Percentiles rank a stretch among this genome's conserved stretches.
Conservation (phyloP, 2,888 invertebrate species). For the Erannis defoliaria region DNA sequence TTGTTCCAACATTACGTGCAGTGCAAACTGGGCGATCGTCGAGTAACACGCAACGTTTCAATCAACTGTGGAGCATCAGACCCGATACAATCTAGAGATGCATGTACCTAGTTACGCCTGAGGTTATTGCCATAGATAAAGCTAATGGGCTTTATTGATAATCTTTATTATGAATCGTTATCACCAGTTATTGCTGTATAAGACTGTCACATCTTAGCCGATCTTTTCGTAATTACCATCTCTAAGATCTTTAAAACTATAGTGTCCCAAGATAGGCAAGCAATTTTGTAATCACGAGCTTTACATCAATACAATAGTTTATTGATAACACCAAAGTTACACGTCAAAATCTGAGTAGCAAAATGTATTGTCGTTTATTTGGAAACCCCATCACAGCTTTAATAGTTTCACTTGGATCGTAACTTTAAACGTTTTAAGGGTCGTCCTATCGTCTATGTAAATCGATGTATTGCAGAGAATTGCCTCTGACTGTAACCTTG, state of each 20-base stretch:
- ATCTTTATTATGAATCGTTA: conserved; percentile 18
- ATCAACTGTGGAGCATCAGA: conserved; percentile 1
- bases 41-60: conserved; percentile 13
- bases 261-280: too few species aligned
- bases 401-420: too few species aligned
- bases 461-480: not conserved
- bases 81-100: conserved; percentile 18
- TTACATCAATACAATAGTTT: too few species aligned
- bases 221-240: not conserved
- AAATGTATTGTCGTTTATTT: too few species aligned
- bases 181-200: not conserved
- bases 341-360: too few species aligned
- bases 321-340: too few species aligned
- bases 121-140: conserved; percentile 31
- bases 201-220: not conserved
- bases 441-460: too few species aligned
- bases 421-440: too few species aligned
- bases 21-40: not conserved
- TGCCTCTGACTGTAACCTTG: not conserved
- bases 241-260: not conserved
- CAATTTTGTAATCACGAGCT: too few species aligned
- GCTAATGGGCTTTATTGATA: conserved; percentile 26
- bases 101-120: conserved; percentile 23
- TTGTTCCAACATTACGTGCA: not conserved
- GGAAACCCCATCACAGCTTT: too few species aligned